These are phyloP conservation scores for Endotricha flammealis DNA, from an alignment of 2,888 invertebrate genomes.

Conservation along the genomic window DNA sequence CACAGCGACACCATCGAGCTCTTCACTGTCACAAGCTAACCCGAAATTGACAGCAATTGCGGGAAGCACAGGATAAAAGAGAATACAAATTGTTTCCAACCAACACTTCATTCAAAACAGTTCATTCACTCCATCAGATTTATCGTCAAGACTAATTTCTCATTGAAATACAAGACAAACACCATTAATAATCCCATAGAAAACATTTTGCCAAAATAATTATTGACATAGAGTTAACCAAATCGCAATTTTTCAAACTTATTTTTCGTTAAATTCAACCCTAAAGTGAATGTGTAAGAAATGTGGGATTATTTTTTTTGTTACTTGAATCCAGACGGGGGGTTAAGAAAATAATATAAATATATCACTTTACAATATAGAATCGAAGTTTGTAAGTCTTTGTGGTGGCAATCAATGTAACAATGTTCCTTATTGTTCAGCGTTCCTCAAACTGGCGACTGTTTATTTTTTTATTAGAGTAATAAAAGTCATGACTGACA, in stretches of 20 bases:
- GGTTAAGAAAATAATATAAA: constrained; percentile 67
- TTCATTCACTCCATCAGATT: background rate
- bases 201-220: constrained; percentile 25
- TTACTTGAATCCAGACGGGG: constrained; percentile 46
- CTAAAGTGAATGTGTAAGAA: constrained; percentile 24
- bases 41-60: no score
- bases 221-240: constrained; percentile 52
- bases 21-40: no score
- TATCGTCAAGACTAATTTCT: constrained; percentile 7
- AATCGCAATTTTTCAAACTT: constrained; percentile 66
- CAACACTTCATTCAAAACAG: no score
- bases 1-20: no score
- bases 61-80: no score
- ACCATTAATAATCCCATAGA: constrained; percentile 41
- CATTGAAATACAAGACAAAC: constrained; percentile 35
- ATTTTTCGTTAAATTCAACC: constrained; percentile 35
- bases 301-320: constrained; percentile 54
- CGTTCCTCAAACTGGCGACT: constrained; percentile 42
- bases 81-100: no score
- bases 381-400: constrained; percentile 62
- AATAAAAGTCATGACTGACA: no score
- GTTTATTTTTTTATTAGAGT: background rate
- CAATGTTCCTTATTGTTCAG: constrained; percentile 36
- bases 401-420: constrained; percentile 67
- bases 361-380: constrained; percentile 71